Conservation (phyloP, 1,140 invertebrate species). For the Heliconius nattereri region DNA sequence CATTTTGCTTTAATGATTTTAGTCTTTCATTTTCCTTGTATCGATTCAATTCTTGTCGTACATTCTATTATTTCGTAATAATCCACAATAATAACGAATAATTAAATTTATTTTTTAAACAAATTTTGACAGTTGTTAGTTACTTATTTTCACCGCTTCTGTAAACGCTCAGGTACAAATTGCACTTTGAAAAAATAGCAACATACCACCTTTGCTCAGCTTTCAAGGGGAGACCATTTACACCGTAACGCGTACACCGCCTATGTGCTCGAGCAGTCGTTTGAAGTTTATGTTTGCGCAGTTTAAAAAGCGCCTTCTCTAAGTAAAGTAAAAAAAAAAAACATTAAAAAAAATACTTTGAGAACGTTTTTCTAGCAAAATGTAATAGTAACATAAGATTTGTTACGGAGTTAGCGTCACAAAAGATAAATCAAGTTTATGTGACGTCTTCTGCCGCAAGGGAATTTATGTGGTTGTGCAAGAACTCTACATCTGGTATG, state of each 20-base stretch:
- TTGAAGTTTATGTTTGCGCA: slow-evolving; percentile 40
- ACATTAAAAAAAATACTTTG: slow-evolving; percentile 39
- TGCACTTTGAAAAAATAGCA: not conserved
- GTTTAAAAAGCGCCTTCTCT: slow-evolving; percentile 35
- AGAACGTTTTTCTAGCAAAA: slow-evolving; percentile 56
- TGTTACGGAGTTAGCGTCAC: slow-evolving; percentile 70
- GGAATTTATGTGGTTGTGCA: slow-evolving; percentile 71
- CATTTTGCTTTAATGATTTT: not conserved
- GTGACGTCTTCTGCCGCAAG: slow-evolving; percentile 68
- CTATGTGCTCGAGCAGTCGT: slow-evolving; percentile 30
- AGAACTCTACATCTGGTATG: slow-evolving; percentile 44
- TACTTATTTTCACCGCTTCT: not conserved
- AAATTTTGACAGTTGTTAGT: not conserved
- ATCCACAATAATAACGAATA: too few species aligned
- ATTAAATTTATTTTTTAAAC: not conserved
- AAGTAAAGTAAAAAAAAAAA: slow-evolving; percentile 23
- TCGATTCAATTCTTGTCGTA: too few species aligned
- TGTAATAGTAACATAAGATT: slow-evolving; percentile 64
- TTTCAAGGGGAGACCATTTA: slow-evolving; percentile 26
- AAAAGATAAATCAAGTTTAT: slow-evolving; percentile 79
- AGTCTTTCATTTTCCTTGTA: not conserved
- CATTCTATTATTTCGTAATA: not conserved
- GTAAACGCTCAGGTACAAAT: not conserved
- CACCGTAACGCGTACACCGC: slow-evolving; percentile 25
- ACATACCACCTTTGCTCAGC: slow-evolving; percentile 3